Evolutionary conservation across 2,888 invertebrate genomes (phyloP), one percentile per base, ranked within the genome.

Genomic region (Leucophora obtusa): DNA sequence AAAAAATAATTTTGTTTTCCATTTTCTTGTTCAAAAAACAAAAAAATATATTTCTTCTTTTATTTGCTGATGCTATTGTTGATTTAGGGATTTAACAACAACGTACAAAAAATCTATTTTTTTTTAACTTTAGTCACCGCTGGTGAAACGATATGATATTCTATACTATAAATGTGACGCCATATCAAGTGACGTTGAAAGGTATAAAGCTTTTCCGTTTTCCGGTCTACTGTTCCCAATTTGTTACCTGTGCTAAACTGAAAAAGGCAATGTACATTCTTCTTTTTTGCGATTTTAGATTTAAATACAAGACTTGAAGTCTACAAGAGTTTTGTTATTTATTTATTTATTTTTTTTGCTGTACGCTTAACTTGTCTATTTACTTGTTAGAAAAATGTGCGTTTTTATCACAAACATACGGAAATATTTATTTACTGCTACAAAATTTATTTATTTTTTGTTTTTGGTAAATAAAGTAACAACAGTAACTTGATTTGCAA

Each of bases 201-300:
- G 60, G 53, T 74, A 68, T 74, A 60, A 68, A 68, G 60, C 68
- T 53, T 43, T 68, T 74, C 68, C 74, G 53, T 68, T 74, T 74
- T 74, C 68, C 74, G 74, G 68, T 74, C 68, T 74, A 53, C 24
- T 60, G 17, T 53, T 54, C 35, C 7, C 43, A 47, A 43, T 56
- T 68, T 21, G 10, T 47, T 73, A 65, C 58, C 73, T 73, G 50
- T 33, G 47, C 43, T 21, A 51, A 58, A 65, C 35, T 53, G 18
- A n/a, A 54, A 38, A 47, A n/a, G 54, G 15, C 21, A 65, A 53
- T 47, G 43, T n/a, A n/a, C 4, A n/a, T 47, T 38, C 11, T 11
- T 5, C 1, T 21, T 11, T 9, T 38, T 38, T 51, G 17, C 17
- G 14, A 18, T 53, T 65, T 53, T 21, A 66, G 54, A 35, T 2